A percentile compares a stretch with the other conserved stretches of the same genome.
Evolutionary conservation across 2,113 vertebrate genomes (phyloP).

Genomic region (Stercorarius parasiticus): DNA sequence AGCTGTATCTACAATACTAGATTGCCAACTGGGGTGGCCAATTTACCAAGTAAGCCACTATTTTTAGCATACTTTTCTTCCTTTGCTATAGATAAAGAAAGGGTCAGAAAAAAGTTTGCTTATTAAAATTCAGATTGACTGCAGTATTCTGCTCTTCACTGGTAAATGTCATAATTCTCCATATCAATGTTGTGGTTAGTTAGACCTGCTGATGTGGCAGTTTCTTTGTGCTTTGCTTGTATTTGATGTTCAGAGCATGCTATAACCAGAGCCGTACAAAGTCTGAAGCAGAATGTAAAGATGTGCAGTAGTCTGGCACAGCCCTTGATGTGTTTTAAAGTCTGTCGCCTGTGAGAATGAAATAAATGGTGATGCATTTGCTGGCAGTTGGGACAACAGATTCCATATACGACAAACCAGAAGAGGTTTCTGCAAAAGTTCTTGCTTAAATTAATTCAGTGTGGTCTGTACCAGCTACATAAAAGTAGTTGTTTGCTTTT

Average conservation of each 20-base stretch:
- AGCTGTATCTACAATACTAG: not conserved
- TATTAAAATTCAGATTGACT: not conserved
- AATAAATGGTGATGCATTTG: not conserved
- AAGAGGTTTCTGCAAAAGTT: not conserved
- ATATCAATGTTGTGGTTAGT: not conserved
- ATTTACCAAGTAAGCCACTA: not conserved
- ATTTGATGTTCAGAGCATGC: not conserved
- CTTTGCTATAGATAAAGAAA: not conserved
- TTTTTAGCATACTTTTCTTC: not conserved
- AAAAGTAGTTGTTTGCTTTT: not conserved
- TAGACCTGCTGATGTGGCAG: not conserved
- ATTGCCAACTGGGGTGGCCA: not conserved
- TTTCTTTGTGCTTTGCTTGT: not conserved
- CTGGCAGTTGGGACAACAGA: not conserved
- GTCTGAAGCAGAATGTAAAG: not conserved
- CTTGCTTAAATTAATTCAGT: not conserved
- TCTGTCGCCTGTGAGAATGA: not conserved
- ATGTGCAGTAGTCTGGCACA: not conserved
- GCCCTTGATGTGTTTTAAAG: not conserved
- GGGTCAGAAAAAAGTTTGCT: not conserved
- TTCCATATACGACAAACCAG: not conserved
- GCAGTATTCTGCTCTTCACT: not conserved
- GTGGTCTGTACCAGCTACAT: not conserved
- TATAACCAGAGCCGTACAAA: not conserved
- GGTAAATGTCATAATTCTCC: not conserved